Evolutionary conservation across 2,888 invertebrate species (phyloP), one percentile per base, ranked within the genome.

Genomic region (Rhimphoctona megacephalus): DNA sequence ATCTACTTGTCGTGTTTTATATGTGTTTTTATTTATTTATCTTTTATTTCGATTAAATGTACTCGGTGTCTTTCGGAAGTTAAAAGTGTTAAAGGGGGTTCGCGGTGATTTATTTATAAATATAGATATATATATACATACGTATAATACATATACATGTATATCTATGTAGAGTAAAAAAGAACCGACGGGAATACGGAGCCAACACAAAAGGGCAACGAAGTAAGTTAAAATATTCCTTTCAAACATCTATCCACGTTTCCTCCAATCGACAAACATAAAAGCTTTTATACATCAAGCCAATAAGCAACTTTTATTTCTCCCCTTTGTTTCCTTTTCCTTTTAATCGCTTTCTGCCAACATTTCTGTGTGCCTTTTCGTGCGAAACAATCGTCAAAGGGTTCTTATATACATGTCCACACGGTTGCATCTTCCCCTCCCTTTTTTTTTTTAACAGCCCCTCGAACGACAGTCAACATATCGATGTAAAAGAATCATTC

Each of bases 381-480:
- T 78, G 83, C 72, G 86, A 83, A 86, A 74, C 80, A 69, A 83
- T 86, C 76, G 57, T 86, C 80, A 79, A 86, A 86, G 81, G 83
- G 83, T 80, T 17, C 30, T 30, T n/a, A 43, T 46, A 22, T 66
- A n/a, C 49, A 52, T 52, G 39, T 78, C 39, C 61, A 73, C 85
- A 64, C 61, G 73, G 33, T 74, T 70, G 74, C 76, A 70, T 36
- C 76, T 54, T 70, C 66, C 46, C 61, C 61, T 61, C 61, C 61
- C 61, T 61, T 25, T 57, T 72, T 66, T n/a, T 61, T 72, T 67
- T n/a, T 33, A 39, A 39, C 72, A 49, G 79, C 79, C 70, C 66
- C 57, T 86, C 76, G 61, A 67, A 64, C 36, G 19, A 61, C 80
- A 46, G n/a, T 72, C 70, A 73, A 67, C 61, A 64, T 61, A 43